A percentile compares a stretch with the other conserved stretches of the same genome.
Conservation (phyloP, 2,888 invertebrate genomes). For the Athalia cordata region DNA sequence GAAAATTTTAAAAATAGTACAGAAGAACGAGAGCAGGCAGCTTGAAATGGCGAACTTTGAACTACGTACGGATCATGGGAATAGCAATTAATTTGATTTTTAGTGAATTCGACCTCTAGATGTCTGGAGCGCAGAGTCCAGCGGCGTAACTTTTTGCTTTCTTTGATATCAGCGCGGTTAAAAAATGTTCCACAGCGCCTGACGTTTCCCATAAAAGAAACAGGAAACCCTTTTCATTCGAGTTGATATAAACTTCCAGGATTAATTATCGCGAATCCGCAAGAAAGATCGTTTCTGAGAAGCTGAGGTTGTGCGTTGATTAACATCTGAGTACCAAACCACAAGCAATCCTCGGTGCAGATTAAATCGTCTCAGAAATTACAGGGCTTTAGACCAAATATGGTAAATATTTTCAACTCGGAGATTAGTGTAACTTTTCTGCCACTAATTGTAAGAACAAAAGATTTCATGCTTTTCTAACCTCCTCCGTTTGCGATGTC, state of each 20-base stretch:
- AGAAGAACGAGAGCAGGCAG: neutral
- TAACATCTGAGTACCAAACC: too few species aligned
- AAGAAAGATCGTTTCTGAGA: neutral
- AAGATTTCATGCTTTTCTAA: too few species aligned
- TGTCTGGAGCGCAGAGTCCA: neutral
- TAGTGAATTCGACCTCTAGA: constrained; percentile 13
- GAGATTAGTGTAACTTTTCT: too few species aligned
- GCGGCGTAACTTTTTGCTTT: neutral
- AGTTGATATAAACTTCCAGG: constrained; percentile 8
- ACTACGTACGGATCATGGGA: neutral
- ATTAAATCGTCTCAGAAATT: too few species aligned
- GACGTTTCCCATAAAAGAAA: neutral
- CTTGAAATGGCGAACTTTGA: neutral
- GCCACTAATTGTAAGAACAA: too few species aligned
- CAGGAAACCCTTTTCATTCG: neutral
- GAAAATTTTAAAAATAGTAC: constrained; percentile 36
- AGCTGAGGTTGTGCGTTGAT: neutral
- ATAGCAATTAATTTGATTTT: constrained; percentile 24
- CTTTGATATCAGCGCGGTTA: neutral
- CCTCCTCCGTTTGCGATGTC: too few species aligned
- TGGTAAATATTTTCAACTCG: too few species aligned
- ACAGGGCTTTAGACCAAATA: too few species aligned
- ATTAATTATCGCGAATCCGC: neutral
- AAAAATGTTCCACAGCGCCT: neutral
- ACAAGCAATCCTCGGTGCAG: too few species aligned